Base-by-base conservation (phyloP, 2,797 vertebrate genomes). In the Remorina albescens region DNA sequence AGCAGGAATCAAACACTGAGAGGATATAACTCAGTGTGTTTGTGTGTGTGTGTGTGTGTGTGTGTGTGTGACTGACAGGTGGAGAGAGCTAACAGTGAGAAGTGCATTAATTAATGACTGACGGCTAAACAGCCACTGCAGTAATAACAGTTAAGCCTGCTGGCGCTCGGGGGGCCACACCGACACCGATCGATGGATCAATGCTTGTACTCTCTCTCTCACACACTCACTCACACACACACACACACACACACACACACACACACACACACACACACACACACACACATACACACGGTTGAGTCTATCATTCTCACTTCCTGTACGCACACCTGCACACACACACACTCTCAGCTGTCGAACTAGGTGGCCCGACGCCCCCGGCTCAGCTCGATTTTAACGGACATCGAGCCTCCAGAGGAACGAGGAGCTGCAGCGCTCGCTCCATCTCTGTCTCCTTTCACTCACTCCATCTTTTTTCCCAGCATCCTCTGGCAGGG, bases 21-120 rank as follows among this genome's bases (percentile, higher is more conserved):
- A n/a, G n/a, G n/a, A n/a, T n/a, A n/a, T n/a, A n/a, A n/a, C n/a
- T n/a, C n/a, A n/a, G n/a, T n/a, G n/a, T n/a, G n/a, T n/a, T n/a
- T n/a, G n/a, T n/a, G n/a, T n/a, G n/a, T n/a, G n/a, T n/a, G n/a
- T n/a, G n/a, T n/a, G n/a, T n/a, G n/a, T n/a, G n/a, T n/a, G 77
- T 53, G 78, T 49, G 73, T 53, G 79, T 42, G 54, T 58, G 78
- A 79, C 41, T 78, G 86, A 88, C 90, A 89, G 86, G 71, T 88
- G 80, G 32, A 59, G 80, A 85, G 82, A 76, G 74, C 65, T 81
- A 69, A 71, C 77, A 60, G 63, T 82, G 82, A 67, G 78, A n/a
- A 92, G 90, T 89, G 82, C 83, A 89, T 93, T 93, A 92, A 93
- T 92, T 93, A 92, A 91, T 88, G 90, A 90, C 83, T 92, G 86